These are phyloP conservation scores for Drosophila colorata DNA, from an alignment of 2,888 invertebrate genomes.

Conservation along the genomic window DNA sequence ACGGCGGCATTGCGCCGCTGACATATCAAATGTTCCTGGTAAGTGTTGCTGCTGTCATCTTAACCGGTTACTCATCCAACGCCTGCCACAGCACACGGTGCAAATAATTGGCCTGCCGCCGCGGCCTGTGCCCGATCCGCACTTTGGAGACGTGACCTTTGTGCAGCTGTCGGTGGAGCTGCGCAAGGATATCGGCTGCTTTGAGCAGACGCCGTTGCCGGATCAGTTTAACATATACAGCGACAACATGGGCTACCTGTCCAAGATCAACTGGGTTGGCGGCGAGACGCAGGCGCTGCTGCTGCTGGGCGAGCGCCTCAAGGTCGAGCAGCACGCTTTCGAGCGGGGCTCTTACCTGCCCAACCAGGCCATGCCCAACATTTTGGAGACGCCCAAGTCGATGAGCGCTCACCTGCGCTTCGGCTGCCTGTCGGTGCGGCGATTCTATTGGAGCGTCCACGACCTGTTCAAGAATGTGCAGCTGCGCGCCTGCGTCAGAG, in stretches of 20 bases:
- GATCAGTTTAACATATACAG: slow-evolving; percentile 87
- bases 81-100: slow-evolving; percentile 87
- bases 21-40: slow-evolving; percentile 91
- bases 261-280: slow-evolving; percentile 87
- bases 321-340: slow-evolving; percentile 87
- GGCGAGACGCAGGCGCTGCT: slow-evolving; percentile 89
- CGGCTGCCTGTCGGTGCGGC: slow-evolving; percentile 90
- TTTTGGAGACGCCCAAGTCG: slow-evolving; percentile 89
- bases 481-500: slow-evolving; percentile 81
- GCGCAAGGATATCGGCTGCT: slow-evolving; percentile 86
- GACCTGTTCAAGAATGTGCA: slow-evolving; percentile 88
- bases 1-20: slow-evolving; percentile 90
- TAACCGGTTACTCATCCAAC: background rate
- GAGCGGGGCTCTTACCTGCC: slow-evolving; percentile 88
- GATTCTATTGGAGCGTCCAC: slow-evolving; percentile 90
- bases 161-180: slow-evolving; percentile 86
- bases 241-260: slow-evolving; percentile 83
- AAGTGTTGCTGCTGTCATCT: slow-evolving; percentile 53
- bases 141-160: slow-evolving; percentile 86
- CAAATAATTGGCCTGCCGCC: slow-evolving; percentile 88
- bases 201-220: slow-evolving; percentile 87
- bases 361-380: slow-evolving; percentile 89
- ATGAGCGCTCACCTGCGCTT: slow-evolving; percentile 90
- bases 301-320: slow-evolving; percentile 87
- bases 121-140: slow-evolving; percentile 86